phyloP scores from a whole-genome alignment of 1,140 invertebrate species.

The Pteromalus puparum region DNA sequence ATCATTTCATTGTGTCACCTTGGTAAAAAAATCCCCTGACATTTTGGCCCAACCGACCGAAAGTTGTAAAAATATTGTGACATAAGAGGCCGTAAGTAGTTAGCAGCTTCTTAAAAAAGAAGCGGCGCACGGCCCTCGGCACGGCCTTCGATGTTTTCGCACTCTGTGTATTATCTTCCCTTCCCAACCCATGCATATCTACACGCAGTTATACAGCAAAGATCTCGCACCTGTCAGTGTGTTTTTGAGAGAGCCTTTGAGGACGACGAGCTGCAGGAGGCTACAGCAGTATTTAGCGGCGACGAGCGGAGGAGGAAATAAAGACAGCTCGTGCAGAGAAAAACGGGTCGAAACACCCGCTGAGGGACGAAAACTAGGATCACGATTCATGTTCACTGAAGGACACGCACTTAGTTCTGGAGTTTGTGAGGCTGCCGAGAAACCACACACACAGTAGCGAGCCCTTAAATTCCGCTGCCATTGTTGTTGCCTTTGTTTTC shows the following conservation, averaged over 20 bases:
- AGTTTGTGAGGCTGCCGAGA: conserved; percentile 30
- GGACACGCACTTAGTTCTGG: conserved; percentile 52
- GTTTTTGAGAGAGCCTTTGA: not conserved
- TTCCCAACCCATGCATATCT: not conserved
- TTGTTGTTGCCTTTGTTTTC: conserved; percentile 39
- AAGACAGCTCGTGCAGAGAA: conserved; percentile 21
- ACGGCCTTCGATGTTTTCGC: not conserved
- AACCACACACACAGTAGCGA: conserved; percentile 23
- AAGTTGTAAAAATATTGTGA: conserved; percentile 2
- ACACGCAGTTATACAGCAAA: not conserved
- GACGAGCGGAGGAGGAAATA: conserved; percentile 13
- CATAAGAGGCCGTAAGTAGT: not conserved
- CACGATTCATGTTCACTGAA: conserved; percentile 53
- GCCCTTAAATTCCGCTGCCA: conserved; percentile 44
- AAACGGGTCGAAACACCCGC: conserved; percentile 23
- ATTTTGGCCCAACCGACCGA: not conserved
- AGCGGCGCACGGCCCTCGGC: not conserved
- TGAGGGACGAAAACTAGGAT: conserved; percentile 48
- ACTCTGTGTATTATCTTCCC: not conserved
- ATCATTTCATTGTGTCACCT: not conserved
- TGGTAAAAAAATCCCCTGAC: not conserved
- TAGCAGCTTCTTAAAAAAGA: conserved; percentile 9
- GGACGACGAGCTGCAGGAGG: conserved; percentile 7
- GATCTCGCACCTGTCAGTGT: not conserved
- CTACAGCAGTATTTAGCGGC: not conserved